Evolutionary conservation across 2,113 vertebrate species (phyloP), one percentile per base, ranked within the genome.

Genomic region (Phyllostomus hastatus): DNA sequence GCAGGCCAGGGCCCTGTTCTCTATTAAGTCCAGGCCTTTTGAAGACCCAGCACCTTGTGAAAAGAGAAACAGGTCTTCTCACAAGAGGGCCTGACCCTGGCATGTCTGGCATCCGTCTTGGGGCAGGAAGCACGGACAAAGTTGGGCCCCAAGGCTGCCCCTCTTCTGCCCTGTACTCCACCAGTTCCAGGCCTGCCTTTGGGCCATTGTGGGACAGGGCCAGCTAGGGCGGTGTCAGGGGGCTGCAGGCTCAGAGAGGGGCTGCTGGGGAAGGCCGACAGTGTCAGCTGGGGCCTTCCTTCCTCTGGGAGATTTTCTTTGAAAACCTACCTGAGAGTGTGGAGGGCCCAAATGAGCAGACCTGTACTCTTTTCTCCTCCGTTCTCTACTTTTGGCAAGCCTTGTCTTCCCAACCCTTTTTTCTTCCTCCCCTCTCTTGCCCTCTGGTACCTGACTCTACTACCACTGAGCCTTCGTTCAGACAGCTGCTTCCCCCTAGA

Each of bases 261-360:
- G 31, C 24, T 61, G 35, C 22, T 10, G 24, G 20, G 22, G 41
- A 14, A 24, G 22, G 7, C 64, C 0, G 0, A 6, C 2, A 4
- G 5, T 57, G 61, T 87, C 22, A 14, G 52, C 43, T 4, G 66
- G 78, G 52, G 7, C n/a, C 46, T 94, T 1, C 5, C 72, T 64
- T 50, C 54, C 69, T 82, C 76, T 3, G 10, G 48, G 59, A 91
- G 73, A 84, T 75, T 73, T 89, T 59, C 81, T 76, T 70, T n/a
- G 15, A 83, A 82, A 86, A n/a, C 28, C 35, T 8, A 24, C 41
- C 16, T n/a, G 31, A 24, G 5, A 31, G 14, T 12, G 66, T 82
- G 48, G n/a, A 80, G 41, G n/a, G n/a, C 35, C 64, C 54, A 22
- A 7, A 20, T 24, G 64, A 35, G 57, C 33, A 31, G n/a, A 11